Evolutionary conservation across 2,113 vertebrate species (phyloP), one percentile per base, ranked within the genome.

Genomic region (Hyperoodon ampullatus): DNA sequence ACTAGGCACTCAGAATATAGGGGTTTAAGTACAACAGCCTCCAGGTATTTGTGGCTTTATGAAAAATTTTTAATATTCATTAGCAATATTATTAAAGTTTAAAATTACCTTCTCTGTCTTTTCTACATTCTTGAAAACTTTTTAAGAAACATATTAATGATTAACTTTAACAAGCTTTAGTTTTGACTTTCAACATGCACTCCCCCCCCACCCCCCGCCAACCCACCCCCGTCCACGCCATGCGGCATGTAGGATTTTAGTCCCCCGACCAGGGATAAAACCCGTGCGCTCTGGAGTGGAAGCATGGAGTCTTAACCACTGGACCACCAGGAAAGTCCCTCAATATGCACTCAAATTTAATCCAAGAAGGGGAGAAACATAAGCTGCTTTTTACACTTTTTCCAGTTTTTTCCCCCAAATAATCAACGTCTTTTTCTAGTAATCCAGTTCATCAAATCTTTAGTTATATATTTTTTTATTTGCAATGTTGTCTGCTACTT

Each of bases 81-180:
- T 90, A 72, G 28, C 13, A 96, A 21, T n/a, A 93, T 71, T 86
- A 50, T 58, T 53, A 82, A 44, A 5, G 19, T 24, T 78, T 65
- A 94, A 87, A 82, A 83, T 66, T 90, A 90, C 7, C 11, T 68
- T 85, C 68, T 30, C 60, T 68, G 21, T 86, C 10, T 58, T 26
- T 70, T 61, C 50, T 60, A 88, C 35, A 39, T 53, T 58, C 75
- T 74, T 81, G 8, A 92, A 95, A 81, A 42, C 19, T 35, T 89
- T 39, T 91, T 91, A 82, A 82, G 47, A 82, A 87, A 39, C 21
- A 75, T 35, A 94, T 60, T 87, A 47, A 47, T 44, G 21, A 87
- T 71, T 94, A 87, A 33, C 13, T 23, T 75, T 60, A 68, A 71
- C 13, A 65, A 85, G 8, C 10, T 66, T 88, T 47, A 74, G 58